Evolutionary conservation across 2,113 vertebrate species (phyloP).

Genomic region (Atrichornis clamosus): DNA sequence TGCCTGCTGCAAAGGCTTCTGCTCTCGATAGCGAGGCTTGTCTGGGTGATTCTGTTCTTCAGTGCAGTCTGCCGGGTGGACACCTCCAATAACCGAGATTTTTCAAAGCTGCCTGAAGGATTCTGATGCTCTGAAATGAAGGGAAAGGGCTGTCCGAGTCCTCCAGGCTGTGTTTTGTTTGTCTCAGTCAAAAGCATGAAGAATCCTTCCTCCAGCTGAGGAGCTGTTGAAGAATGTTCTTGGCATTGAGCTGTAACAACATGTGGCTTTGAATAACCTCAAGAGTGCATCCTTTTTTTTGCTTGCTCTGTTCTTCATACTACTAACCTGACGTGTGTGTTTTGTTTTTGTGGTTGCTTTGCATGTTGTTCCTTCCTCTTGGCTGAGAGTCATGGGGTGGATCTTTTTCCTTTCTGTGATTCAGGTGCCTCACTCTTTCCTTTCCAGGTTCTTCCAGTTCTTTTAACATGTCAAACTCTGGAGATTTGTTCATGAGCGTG

Average conservation of each 20-base stretch:
- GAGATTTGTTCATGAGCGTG: constrained; percentile 99
- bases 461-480: constrained; percentile 99
- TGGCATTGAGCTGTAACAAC: constrained; percentile 20
- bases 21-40: background rate
- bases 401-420: constrained; percentile 89
- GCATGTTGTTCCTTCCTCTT: constrained; percentile 76
- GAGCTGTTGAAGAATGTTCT: constrained; percentile 32
- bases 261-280: constrained; percentile 61
- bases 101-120: constrained; percentile 11
- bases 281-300: constrained; percentile 43
- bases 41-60: background rate
- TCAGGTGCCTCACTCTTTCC: constrained; percentile 93
- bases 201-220: constrained; percentile 38
- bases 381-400: constrained; percentile 73
- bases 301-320: constrained; percentile 75
- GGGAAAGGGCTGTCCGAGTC: background rate
- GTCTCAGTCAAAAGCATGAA: background rate
- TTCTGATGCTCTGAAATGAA: background rate
- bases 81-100: background rate
- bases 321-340: constrained; percentile 76
- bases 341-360: constrained; percentile 72
- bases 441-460: constrained; percentile 99
- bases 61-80: background rate
- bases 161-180: constrained; percentile 33
- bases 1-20: background rate